Evolutionary conservation across 2,888 invertebrate genomes (phyloP).

Genomic region (Thera obeliscata): DNA sequence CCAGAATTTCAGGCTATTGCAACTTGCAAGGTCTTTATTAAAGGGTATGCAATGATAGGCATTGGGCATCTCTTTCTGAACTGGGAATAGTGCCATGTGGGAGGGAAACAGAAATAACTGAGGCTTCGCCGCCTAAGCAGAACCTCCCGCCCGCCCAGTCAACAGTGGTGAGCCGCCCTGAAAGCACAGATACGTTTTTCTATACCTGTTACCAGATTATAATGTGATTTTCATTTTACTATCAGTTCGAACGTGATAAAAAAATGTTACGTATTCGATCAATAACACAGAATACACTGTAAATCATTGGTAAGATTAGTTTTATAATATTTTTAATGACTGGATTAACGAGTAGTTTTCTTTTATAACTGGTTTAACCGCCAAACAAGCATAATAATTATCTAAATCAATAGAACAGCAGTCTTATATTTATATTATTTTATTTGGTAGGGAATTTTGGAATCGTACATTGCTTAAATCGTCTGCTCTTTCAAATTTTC

Average conservation of each 20-base stretch:
- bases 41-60: constrained; percentile 59
- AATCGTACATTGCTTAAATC: too few relatives aligned
- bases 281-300: background rate
- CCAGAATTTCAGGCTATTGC: constrained; percentile 24
- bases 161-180: constrained; percentile 64
- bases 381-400: background rate
- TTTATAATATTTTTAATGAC: background rate
- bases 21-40: constrained; percentile 59
- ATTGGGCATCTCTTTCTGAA: constrained; percentile 53
- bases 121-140: constrained; percentile 70
- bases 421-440: background rate
- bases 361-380: background rate
- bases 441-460: background rate
- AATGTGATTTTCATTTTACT: constrained; percentile 15
- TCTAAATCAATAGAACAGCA: background rate
- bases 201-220: constrained; percentile 30
- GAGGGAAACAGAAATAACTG: constrained; percentile 64
- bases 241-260: background rate
- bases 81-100: constrained; percentile 45
- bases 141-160: constrained; percentile 81
- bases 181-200: constrained; percentile 49
- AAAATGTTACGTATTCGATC: background rate
- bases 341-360: background rate
- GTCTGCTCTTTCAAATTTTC: too few relatives aligned
- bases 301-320: constrained; percentile 27